Percentiles rank a stretch among this genome's conserved stretches.
Evolutionary conservation across 1,140 invertebrate species (phyloP).

Genomic region (Eubasilissa regina): DNA sequence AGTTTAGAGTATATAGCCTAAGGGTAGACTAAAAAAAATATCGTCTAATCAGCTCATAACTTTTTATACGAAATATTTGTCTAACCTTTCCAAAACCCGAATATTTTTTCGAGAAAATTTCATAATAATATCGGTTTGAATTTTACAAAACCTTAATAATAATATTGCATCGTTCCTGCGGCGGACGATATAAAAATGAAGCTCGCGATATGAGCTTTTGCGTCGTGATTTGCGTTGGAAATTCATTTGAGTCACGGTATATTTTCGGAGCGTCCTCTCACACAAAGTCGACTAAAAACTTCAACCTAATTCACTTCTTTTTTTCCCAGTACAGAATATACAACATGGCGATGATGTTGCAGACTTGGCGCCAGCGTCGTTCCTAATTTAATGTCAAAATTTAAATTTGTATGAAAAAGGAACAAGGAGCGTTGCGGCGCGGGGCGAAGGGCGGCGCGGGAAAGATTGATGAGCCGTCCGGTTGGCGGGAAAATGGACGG

Average conservation of each 20-base stretch:
- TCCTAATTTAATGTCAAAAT: slow-evolving; percentile 44
- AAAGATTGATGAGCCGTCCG: slow-evolving; percentile 40
- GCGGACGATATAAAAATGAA: too few relatives aligned
- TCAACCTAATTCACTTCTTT: slow-evolving; percentile 40
- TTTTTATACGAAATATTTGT: too few relatives aligned
- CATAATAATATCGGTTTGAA: too few relatives aligned
- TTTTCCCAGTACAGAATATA: slow-evolving; percentile 29
- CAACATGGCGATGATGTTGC: slow-evolving; percentile 27
- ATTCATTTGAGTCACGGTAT: slow-evolving; percentile 26
- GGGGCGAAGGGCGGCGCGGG: slow-evolving; percentile 7
- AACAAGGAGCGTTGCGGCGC: slow-evolving; percentile 28
- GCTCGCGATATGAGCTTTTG: neutral
- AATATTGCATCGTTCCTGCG: too few relatives aligned
- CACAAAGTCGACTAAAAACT: neutral
- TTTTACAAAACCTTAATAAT: too few relatives aligned
- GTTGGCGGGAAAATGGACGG: slow-evolving; percentile 42
- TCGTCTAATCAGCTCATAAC: too few relatives aligned
- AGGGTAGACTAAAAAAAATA: too few relatives aligned
- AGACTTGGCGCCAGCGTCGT: slow-evolving; percentile 40
- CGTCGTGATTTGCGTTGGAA: neutral
- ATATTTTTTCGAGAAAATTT: too few relatives aligned
- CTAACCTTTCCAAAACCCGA: too few relatives aligned
- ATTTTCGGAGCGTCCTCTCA: slow-evolving; percentile 1
- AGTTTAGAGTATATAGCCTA: too few relatives aligned
- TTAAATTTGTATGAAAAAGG: slow-evolving; percentile 48